Base-by-base conservation (phyloP, 2,888 invertebrate genomes). In the Leucoptera coffeella region DNA sequence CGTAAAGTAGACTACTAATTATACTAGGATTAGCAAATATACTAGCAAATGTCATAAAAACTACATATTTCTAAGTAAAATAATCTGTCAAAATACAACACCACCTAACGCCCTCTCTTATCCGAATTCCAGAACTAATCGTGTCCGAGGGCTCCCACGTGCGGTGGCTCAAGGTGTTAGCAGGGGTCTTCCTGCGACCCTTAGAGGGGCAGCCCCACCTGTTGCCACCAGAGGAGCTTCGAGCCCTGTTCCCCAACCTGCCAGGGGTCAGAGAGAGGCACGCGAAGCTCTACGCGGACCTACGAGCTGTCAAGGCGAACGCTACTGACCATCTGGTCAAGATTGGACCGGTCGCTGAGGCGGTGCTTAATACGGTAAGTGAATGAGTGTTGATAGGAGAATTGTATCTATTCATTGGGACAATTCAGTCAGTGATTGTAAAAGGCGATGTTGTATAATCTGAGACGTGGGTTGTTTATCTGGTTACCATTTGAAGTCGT, bases 61-160 rank as follows among this genome's bases (percentile, higher is more conserved):
- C n/a, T n/a, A n/a, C n/a, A n/a, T n/a, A n/a, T n/a, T n/a, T n/a
- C n/a, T n/a, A n/a, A n/a, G n/a, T n/a, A n/a, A n/a, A n/a, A n/a
- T n/a, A n/a, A n/a, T n/a, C n/a, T n/a, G n/a, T n/a, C n/a, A n/a
- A n/a, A n/a, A n/a, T n/a, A n/a, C n/a, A n/a, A n/a, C n/a, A n/a
- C n/a, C n/a, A n/a, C n/a, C n/a, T n/a, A n/a, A n/a, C n/a, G n/a
- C n/a, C n/a, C n/a, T n/a, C n/a, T n/a, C n/a, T n/a, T 15, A 25
- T 6, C 7, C n/a, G 8, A 21, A 10, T 21, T 15, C 10, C 62
- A 82, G 82, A 82, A 56, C 51, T 82, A 26, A 81, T 82, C 42
- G 85, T 91, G 45, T 89, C 94, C 9, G 93, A 94, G 54, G 75
- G 83, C 34, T 85, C 90, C 10, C 92, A 94, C 72, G 84, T 91